Percentiles rank a stretch among this genome's conserved stretches.
Conservation (phyloP, 1,140 invertebrate species). For the Lordiphosa clarofinis region DNA sequence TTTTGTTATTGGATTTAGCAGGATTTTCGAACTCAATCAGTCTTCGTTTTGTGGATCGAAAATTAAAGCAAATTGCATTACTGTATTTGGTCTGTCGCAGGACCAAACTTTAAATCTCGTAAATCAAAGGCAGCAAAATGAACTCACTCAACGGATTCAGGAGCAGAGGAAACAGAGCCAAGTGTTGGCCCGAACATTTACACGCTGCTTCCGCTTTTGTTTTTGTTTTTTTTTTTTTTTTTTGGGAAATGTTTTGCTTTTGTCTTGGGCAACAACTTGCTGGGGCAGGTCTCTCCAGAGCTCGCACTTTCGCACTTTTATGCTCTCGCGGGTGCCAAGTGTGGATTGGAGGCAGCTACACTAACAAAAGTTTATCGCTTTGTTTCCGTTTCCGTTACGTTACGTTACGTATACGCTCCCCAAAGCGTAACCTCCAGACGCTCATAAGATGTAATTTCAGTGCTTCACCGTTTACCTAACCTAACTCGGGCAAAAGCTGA, state of each 20-base stretch:
- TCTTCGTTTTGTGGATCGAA: constrained; percentile 49
- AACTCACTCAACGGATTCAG: constrained; percentile 1
- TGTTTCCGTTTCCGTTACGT: constrained; percentile 72
- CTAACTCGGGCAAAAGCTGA: constrained; percentile 24
- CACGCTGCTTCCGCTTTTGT: constrained; percentile 50
- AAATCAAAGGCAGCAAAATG: constrained; percentile 14
- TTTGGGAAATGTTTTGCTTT: constrained; percentile 17
- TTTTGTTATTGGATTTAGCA: constrained; percentile 24
- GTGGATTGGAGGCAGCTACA: constrained; percentile 37
- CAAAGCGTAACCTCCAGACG: constrained; percentile 59
- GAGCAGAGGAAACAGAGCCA: constrained; percentile 47
- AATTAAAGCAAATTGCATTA: constrained; percentile 65
- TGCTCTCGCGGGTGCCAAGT: constrained; percentile 55
- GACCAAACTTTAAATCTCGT: constrained; percentile 7
- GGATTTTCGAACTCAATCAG: constrained; percentile 42
- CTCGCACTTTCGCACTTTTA: constrained; percentile 66
- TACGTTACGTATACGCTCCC: constrained; percentile 40
- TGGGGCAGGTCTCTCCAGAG: constrained; percentile 17
- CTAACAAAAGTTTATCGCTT: constrained; percentile 75
- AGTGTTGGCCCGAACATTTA: constrained; percentile 65
- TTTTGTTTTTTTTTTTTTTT: too few species aligned
- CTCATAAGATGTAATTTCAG: constrained; percentile 75
- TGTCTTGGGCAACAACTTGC: constrained; percentile 35
- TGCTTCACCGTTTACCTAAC: constrained; percentile 36
- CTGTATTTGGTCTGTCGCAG: constrained; percentile 22